These are phyloP conservation scores for Hemichromis elongatus DNA, from an alignment of 2,113 vertebrate species.

Conservation along the genomic window DNA sequence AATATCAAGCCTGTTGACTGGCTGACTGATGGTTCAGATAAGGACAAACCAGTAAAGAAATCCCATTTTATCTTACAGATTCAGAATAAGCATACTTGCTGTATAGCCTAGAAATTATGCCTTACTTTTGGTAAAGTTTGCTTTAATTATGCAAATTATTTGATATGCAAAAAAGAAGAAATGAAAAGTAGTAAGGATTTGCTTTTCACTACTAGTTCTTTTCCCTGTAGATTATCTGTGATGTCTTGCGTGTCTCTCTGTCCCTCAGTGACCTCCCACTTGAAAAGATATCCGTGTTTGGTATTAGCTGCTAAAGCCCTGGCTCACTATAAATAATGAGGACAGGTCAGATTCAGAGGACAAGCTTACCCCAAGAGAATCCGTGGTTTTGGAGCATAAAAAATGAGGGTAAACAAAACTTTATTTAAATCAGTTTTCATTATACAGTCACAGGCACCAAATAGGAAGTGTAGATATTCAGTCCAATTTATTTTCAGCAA, in stretches of 20 bases:
- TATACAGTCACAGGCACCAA: not conserved
- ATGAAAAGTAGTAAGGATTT: not conserved
- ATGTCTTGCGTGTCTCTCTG: not conserved
- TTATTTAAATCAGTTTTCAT: constrained; percentile 7
- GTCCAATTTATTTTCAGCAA: not conserved
- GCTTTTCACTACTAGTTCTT: not conserved
- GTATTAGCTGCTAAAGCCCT: not conserved
- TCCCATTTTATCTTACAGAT: not conserved
- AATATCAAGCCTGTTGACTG: not conserved
- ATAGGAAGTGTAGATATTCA: not conserved
- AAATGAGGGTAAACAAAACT: constrained; percentile 12
- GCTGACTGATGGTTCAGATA: not conserved
- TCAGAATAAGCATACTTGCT: not conserved
- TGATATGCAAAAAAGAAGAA: not conserved
- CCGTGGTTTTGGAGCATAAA: not conserved
- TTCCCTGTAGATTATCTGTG: not conserved
- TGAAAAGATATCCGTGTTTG: not conserved
- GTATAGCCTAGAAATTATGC: not conserved
- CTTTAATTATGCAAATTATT: not conserved
- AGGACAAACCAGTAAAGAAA: not conserved
- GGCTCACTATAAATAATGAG: not conserved
- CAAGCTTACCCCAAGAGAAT: not conserved
- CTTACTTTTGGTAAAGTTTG: not conserved
- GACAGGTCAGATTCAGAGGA: constrained; percentile 15
- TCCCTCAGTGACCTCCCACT: not conserved